Conservation (phyloP, 2,113 vertebrate genomes). For the Sclerurus mexicanus region DNA sequence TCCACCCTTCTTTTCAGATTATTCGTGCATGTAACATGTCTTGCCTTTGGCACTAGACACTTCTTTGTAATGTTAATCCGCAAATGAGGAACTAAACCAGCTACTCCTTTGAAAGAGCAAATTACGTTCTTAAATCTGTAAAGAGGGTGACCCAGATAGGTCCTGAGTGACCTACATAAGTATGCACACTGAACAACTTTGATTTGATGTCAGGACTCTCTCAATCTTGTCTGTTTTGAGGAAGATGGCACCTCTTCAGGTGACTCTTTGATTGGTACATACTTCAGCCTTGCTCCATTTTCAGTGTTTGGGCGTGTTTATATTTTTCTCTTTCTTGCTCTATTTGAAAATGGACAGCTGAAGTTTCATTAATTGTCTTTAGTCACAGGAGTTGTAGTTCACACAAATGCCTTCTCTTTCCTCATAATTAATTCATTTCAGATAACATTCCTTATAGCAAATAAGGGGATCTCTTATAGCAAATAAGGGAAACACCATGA, state of each 20-base stretch:
- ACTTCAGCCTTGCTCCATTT: not conserved
- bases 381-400: not conserved
- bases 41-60: not conserved
- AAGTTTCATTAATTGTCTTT: not conserved
- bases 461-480: not conserved
- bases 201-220: not conserved
- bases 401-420: not conserved
- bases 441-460: not conserved
- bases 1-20: not conserved
- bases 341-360: not conserved
- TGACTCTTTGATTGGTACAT: not conserved
- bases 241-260: not conserved
- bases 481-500: not conserved
- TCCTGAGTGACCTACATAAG: not conserved
- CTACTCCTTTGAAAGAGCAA: not conserved
- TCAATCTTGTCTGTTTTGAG: not conserved
- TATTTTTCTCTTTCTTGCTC: not conserved
- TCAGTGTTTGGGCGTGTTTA: not conserved
- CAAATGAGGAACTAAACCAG: not conserved
- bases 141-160: not conserved
- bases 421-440: not conserved
- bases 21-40: not conserved
- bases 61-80: slow-evolving; percentile 4
- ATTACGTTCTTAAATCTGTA: slow-evolving; percentile 9
- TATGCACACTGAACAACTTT: not conserved